phyloP scores from a whole-genome alignment of 2,113 vertebrate genomes.

The Ophiodon elongatus region DNA sequence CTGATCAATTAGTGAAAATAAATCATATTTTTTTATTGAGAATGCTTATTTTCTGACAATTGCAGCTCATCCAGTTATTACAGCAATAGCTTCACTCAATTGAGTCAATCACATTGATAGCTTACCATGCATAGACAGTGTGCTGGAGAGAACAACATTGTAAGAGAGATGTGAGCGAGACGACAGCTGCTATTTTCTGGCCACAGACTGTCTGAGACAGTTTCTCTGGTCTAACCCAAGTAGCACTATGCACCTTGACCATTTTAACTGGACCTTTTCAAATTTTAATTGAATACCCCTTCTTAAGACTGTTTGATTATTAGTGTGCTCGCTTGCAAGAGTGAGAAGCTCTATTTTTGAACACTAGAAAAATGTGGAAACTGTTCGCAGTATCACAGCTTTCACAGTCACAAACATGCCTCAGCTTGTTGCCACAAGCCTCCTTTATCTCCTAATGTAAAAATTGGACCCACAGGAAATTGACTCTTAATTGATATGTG shows the following conservation, averaged over 20 bases:
- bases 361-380: background rate
- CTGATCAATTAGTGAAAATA: no score
- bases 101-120: background rate
- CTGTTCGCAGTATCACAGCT: background rate
- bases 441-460: constrained; percentile 7
- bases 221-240: no score
- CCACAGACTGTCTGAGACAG: no score
- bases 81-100: background rate
- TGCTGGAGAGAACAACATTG: background rate
- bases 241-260: no score
- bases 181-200: background rate
- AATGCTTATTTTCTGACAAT: background rate
- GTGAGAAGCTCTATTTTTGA: constrained; percentile 18
- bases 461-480: background rate
- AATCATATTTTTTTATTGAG: no score
- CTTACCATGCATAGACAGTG: background rate
- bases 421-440: constrained; percentile 18
- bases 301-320: constrained; percentile 9
- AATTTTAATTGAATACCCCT: background rate
- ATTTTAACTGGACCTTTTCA: background rate
- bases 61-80: background rate
- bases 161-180: background rate
- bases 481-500: constrained; percentile 5
- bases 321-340: background rate
- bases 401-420: constrained; percentile 18